phyloP scores from a whole-genome alignment of 1,140 invertebrate genomes.

The Neuroterus valhalla region DNA sequence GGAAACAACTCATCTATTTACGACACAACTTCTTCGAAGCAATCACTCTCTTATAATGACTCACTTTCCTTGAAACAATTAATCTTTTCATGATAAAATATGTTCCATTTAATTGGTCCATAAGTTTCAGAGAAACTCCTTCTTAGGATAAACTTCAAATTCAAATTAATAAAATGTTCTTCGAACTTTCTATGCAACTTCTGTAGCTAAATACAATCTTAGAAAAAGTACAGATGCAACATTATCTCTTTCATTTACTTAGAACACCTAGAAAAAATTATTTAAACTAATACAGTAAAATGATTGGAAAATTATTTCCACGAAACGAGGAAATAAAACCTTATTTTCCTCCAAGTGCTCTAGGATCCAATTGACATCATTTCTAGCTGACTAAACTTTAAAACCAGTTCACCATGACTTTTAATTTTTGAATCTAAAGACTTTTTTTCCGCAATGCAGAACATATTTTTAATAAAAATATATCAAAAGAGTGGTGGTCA shows the following conservation, averaged over 20 bases:
- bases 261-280: neutral
- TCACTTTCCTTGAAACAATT: no score
- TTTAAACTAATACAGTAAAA: neutral
- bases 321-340: neutral
- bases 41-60: no score
- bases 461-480: neutral
- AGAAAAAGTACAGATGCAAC: neutral
- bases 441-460: neutral
- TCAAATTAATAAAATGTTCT: neutral
- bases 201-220: neutral
- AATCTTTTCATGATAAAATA: no score
- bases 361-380: neutral
- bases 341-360: neutral
- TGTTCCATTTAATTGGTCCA: no score
- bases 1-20: no score
- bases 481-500: neutral
- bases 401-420: no score
- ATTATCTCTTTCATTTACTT: neutral
- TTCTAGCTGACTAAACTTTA: neutral
- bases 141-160: no score
- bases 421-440: no score
- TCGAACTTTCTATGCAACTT: conserved; percentile 8
- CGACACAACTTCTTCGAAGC: no score
- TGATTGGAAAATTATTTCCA: neutral
- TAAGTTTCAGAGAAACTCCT: no score